A percentile compares a stretch with the other conserved stretches of the same genome.
Conservation (phyloP, 2,888 invertebrate species). For the Bugula neritina region DNA sequence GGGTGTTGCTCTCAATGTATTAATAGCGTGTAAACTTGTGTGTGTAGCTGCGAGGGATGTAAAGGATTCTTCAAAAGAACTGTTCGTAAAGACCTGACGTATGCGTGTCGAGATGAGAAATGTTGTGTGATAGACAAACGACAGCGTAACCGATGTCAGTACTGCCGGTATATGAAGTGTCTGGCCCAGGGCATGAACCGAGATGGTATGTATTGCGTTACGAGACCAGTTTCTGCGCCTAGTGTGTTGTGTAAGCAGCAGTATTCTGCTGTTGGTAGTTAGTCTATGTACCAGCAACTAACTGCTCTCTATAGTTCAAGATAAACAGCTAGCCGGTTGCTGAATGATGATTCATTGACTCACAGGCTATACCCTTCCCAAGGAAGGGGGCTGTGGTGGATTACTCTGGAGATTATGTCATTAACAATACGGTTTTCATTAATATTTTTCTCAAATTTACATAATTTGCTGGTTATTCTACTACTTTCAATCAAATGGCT, state of each 20-base stretch:
- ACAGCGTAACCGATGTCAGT: constrained; percentile 93
- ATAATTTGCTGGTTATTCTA: too few species aligned
- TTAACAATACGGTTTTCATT: too few species aligned
- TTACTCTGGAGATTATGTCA: too few species aligned
- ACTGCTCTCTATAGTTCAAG: not conserved
- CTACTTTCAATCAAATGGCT: too few species aligned
- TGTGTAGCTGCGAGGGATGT: constrained; percentile 78
- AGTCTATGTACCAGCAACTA: not conserved
- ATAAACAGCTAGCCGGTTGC: too few species aligned
- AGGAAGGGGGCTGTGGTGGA: too few species aligned
- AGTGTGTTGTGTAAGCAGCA: too few species aligned
- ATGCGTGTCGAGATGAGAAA: constrained; percentile 90
- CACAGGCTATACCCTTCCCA: too few species aligned
- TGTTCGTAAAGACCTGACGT: constrained; percentile 90
- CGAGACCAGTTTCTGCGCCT: not conserved
- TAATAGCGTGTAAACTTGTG: too few species aligned
- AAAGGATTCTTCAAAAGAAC: constrained; percentile 98
- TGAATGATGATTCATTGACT: too few species aligned
- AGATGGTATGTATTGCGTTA: constrained; percentile 66
- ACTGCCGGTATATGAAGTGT: constrained; percentile 96
- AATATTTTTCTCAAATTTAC: too few species aligned
- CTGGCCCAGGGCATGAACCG: constrained; percentile 93
- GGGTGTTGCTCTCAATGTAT: too few species aligned
- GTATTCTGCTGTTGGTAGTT: not conserved
- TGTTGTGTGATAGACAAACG: constrained; percentile 94